Evolutionary conservation across 2,888 invertebrate species (phyloP).

Genomic region (Calameuta pallipes): DNA sequence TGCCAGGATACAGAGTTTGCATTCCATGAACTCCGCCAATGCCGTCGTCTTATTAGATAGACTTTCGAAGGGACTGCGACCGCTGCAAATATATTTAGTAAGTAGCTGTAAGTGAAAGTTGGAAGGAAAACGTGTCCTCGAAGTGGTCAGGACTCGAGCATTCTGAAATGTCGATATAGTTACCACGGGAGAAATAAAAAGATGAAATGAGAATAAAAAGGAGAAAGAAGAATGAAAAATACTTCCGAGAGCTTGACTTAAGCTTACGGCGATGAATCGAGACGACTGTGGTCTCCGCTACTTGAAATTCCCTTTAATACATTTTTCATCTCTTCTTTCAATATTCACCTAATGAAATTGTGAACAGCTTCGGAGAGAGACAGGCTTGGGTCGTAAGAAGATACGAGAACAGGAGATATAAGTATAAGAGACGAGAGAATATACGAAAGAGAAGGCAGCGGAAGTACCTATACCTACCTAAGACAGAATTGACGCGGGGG

Average conservation of each 20-base stretch:
- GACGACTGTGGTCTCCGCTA: background rate
- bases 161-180: background rate
- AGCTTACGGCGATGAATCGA: slow-evolving; percentile 3
- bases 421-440: slow-evolving; percentile 8
- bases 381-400: background rate
- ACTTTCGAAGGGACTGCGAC: background rate
- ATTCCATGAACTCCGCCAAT: background rate
- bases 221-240: background rate
- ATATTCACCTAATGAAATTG: slow-evolving; percentile 21
- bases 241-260: background rate
- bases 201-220: background rate
- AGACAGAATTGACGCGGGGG: background rate
- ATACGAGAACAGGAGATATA: slow-evolving; percentile 15
- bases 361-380: slow-evolving; percentile 5
- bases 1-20: background rate
- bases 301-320: slow-evolving; percentile 8
- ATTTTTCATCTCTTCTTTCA: slow-evolving; percentile 18
- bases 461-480: background rate
- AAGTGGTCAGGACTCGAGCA: background rate
- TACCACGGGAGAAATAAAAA: background rate
- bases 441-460: background rate
- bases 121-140: background rate
- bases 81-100: background rate
- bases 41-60: background rate
- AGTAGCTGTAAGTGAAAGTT: background rate